Evolutionary conservation across 2,797 vertebrate species (phyloP).

Genomic region (Gastrophryne carolinensis): DNA sequence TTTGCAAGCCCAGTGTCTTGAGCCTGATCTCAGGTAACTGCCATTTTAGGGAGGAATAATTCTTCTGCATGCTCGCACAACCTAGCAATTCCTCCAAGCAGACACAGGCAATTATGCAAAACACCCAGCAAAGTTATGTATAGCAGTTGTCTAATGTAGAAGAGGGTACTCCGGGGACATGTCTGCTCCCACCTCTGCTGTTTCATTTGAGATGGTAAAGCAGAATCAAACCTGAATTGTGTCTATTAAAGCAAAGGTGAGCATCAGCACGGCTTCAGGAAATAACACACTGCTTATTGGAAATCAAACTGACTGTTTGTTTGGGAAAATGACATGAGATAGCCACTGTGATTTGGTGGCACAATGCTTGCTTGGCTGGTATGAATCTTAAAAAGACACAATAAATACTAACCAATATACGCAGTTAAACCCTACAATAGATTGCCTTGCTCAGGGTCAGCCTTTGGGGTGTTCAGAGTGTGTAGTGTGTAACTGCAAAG

Average conservation of each 20-base stretch:
- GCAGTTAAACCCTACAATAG: no score
- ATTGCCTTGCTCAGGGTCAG: no score
- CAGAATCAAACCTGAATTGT: slow-evolving; percentile 48
- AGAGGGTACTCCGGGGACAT: background rate
- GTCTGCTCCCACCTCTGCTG: slow-evolving; percentile 33
- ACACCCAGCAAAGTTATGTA: slow-evolving; percentile 24
- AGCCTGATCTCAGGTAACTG: slow-evolving; percentile 45
- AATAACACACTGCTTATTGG: slow-evolving; percentile 11
- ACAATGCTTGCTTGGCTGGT: background rate
- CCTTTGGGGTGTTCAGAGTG: no score
- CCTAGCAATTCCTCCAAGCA: slow-evolving; percentile 43
- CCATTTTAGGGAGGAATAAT: slow-evolving; percentile 51
- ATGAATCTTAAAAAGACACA: background rate
- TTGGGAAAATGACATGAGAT: background rate
- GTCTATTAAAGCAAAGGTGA: slow-evolving; percentile 43
- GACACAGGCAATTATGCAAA: slow-evolving; percentile 51
- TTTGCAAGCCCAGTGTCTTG: slow-evolving; percentile 35
- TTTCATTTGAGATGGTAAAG: slow-evolving; percentile 37
- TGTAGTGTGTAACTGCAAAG: no score
- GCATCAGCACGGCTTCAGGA: background rate
- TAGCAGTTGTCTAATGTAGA: slow-evolving; percentile 14
- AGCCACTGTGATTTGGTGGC: background rate
- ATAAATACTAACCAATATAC: no score
- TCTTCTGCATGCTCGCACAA: slow-evolving; percentile 43
- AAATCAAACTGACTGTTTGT: slow-evolving; percentile 13